These are phyloP conservation scores for Microctonus brassicae DNA, from an alignment of 2,888 invertebrate species.

Conservation along the genomic window DNA sequence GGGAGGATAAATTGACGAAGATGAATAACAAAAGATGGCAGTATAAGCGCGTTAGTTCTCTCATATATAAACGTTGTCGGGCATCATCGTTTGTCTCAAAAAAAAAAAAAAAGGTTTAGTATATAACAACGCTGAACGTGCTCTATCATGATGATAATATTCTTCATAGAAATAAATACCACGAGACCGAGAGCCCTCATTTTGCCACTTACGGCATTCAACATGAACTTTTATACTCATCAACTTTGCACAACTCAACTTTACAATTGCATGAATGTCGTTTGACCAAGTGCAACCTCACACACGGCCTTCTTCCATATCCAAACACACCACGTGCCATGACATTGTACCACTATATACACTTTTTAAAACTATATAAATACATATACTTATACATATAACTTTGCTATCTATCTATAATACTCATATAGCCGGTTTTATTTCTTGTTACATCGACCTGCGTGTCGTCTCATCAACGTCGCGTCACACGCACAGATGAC, in stretches of 20 bases:
- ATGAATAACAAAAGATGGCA: conserved; percentile 1
- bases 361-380: neutral
- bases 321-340: conserved; percentile 48
- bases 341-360: conserved; percentile 30
- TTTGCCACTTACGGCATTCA: conserved; percentile 42
- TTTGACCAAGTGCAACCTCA: conserved; percentile 46
- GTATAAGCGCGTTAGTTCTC: neutral
- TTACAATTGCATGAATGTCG: conserved; percentile 59
- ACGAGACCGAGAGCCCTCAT: conserved; percentile 42
- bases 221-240: conserved; percentile 56
- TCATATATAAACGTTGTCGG: neutral
- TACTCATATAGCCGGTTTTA: neutral
- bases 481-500: conserved; percentile 35
- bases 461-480: conserved; percentile 17
- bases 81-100: conserved; percentile 22
- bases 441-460: neutral
- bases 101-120: conserved; percentile 46
- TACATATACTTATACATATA: neutral
- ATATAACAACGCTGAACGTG: neutral
- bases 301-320: conserved; percentile 5
- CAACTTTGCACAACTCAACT: conserved; percentile 66
- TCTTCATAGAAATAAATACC: conserved; percentile 19
- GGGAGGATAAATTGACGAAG: neutral
- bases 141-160: conserved; percentile 38
- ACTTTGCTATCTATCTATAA: neutral